Evolutionary conservation across 2,888 invertebrate species (phyloP).

Genomic region (Polietes domitor): DNA sequence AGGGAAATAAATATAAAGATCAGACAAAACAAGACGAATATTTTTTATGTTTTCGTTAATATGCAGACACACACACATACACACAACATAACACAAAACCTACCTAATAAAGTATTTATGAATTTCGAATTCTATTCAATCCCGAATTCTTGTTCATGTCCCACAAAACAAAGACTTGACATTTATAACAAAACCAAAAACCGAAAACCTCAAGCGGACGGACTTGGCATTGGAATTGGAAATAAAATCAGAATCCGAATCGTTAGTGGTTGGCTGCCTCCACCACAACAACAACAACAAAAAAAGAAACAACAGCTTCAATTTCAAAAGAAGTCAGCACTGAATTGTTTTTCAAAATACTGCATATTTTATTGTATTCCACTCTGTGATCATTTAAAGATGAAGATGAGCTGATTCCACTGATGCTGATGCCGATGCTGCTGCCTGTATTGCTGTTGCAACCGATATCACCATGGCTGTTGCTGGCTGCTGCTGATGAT

Average conservation of each 20-base stretch:
- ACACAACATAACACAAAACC: background rate
- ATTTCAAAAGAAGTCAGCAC: background rate
- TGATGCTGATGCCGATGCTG: conserved; percentile 16
- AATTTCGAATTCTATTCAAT: background rate
- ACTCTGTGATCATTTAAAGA: conserved; percentile 4
- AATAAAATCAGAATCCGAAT: background rate
- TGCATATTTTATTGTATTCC: conserved; percentile 15
- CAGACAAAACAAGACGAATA: background rate
- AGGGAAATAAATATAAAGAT: no score
- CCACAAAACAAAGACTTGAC: conserved; percentile 12
- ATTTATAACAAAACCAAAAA: conserved; percentile 3
- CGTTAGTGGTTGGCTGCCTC: background rate
- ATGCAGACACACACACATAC: background rate
- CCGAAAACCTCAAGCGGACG: background rate
- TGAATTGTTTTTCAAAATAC: background rate
- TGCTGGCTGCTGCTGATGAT: conserved; percentile 30
- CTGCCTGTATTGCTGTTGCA: background rate
- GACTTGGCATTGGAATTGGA: background rate
- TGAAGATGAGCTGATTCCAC: conserved; percentile 20
- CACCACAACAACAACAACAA: background rate
- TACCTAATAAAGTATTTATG: conserved; percentile 30
- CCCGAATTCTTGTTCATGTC: background rate
- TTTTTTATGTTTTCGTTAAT: conserved; percentile 11
- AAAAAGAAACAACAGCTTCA: background rate
- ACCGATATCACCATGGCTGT: background rate